Evolutionary conservation across 2,113 vertebrate species (phyloP), one percentile per base, ranked within the genome.

Genomic region (Galeopterus variegatus): DNA sequence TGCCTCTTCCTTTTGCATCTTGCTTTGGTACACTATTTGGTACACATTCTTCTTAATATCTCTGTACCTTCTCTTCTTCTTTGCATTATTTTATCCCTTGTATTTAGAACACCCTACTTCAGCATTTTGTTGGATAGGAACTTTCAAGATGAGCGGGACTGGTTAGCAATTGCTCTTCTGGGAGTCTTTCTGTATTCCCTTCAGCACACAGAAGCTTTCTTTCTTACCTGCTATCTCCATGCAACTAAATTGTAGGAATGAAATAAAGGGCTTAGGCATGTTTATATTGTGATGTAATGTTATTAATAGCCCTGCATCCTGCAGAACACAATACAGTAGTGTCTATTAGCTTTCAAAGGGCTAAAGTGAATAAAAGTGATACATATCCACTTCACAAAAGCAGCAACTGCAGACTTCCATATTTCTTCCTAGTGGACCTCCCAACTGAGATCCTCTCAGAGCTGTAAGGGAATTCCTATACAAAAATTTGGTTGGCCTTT

Each of bases 311-410:
- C 28, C 2, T 0, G 80, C n/a, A 26, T 92, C 56, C 33, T 21
- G 52, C 5, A 4, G 93, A 73, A 95, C 45, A 84, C 72, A 77
- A 12, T 64, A 50, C 94, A 77, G 14, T 36, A 41, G 67, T 89
- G 80, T 23, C 18, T 13, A 52, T 94, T 90, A 87, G 2, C 5
- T 79, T 75, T 76, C 82, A 60, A 97, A 56, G 88, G 18, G 50
- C 5, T 72, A 8, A 75, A 48, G 65, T 33, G 93, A 93, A 90
- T 81, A 73, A 77, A 98, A 97, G 15, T 33, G 15, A 3, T 50
- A 73, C 60, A 41, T 8, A 45, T 5, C 14, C 67, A 82, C 2
- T 82, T 54, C 62, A 95, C 84, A 41, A 6, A 5, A 93, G 76
- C 83, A 80, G 7, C 23, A 24, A 76, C 58, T 77, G 4, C 5